A percentile compares a stretch with the other conserved stretches of the same genome.
These are phyloP conservation scores for Ellobius talpinus DNA, from an alignment of 2,113 vertebrate species.

Conservation along the genomic window DNA sequence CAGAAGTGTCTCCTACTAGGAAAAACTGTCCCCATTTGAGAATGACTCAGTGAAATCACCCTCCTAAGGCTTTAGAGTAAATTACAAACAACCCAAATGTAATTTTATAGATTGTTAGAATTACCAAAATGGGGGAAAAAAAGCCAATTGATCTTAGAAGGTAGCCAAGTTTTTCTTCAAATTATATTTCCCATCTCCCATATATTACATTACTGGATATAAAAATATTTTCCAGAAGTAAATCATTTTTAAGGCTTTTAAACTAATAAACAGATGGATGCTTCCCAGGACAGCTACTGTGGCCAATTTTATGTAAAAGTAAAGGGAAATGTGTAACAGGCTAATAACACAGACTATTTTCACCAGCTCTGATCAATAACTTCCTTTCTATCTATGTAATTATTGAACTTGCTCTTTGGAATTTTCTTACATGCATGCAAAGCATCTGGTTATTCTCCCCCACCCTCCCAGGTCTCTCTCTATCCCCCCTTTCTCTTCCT, in stretches of 20 bases:
- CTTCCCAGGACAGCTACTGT: neutral
- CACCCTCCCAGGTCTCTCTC: neutral
- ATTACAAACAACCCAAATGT: neutral
- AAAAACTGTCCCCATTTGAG: neutral
- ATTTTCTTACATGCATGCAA: neutral
- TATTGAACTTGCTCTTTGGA: neutral
- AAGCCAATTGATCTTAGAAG: neutral
- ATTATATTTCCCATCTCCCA: neutral
- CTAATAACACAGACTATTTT: neutral
- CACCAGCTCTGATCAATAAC: neutral
- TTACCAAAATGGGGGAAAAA: neutral
- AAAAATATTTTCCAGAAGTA: neutral
- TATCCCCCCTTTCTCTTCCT: neutral
- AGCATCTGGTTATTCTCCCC: neutral
- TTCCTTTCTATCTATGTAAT: neutral
- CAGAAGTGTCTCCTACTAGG: neutral
- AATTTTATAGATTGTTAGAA: neutral
- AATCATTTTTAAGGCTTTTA: neutral
- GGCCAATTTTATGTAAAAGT: neutral
- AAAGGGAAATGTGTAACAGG: neutral
- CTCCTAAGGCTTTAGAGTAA: neutral
- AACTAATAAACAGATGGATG: neutral
- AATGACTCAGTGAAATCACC: neutral
- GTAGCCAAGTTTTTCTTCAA: neutral
- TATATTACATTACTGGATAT: neutral